phyloP scores from a whole-genome alignment of 2,113 vertebrate species.

The Scatophagus argus region DNA sequence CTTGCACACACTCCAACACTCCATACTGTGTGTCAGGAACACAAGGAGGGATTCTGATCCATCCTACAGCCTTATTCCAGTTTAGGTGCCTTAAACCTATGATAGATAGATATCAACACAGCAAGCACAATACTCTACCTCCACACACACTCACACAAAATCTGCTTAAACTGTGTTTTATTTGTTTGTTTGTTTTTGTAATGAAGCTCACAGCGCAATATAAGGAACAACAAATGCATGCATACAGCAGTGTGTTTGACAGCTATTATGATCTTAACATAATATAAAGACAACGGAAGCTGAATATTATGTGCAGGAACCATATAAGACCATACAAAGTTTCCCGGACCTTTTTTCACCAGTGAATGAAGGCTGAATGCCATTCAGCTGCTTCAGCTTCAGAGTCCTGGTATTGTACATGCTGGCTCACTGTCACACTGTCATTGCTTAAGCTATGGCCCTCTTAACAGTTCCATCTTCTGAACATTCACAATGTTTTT shows the following conservation, averaged over 20 bases:
- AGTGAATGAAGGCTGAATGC: neutral
- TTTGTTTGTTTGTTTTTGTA: too few species aligned
- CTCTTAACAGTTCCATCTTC: neutral
- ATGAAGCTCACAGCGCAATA: too few species aligned
- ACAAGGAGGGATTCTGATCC: constrained; percentile 25
- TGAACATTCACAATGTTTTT: neutral
- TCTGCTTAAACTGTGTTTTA: neutral
- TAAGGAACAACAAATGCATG: neutral
- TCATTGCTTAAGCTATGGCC: neutral
- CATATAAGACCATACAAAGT: too few species aligned
- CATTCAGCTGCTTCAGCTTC: neutral
- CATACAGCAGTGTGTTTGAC: neutral
- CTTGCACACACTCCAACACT: constrained; percentile 22
- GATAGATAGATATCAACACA: neutral
- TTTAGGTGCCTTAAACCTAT: neutral
- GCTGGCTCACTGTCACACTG: neutral
- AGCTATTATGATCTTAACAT: neutral
- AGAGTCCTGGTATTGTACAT: neutral
- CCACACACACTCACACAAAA: neutral
- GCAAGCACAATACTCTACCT: neutral
- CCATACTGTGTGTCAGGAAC: constrained; percentile 22
- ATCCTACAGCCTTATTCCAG: neutral
- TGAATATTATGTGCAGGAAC: neutral
- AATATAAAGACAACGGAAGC: neutral
- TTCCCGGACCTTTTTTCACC: too few species aligned